Conservation (phyloP, 2,888 invertebrate species). For the Tricholauxania praeusta region DNA sequence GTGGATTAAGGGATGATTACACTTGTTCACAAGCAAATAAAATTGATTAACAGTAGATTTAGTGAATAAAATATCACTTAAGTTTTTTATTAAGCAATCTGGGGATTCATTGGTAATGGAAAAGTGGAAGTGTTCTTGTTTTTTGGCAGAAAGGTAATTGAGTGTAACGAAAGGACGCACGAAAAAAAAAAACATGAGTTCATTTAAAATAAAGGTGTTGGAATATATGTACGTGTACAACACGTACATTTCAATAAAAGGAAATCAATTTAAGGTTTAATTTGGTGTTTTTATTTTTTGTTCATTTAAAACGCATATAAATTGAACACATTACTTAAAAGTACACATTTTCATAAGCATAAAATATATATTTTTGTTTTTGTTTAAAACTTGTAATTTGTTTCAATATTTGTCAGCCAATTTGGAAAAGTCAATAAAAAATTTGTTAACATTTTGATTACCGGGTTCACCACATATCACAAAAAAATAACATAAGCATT, state of each 20-base stretch:
- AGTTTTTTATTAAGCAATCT: conserved; percentile 35
- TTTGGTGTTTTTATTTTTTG: background rate
- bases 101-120: conserved; percentile 8
- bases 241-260: background rate
- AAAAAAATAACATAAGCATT: conserved; percentile 1
- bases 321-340: background rate
- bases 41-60: conserved; percentile 54
- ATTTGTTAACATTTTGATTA: conserved; percentile 56
- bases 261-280: background rate
- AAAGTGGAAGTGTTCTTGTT: too few relatives aligned
- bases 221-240: background rate
- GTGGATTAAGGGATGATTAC: conserved; percentile 53
- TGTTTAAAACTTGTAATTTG: background rate
- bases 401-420: conserved; percentile 54
- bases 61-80: conserved; percentile 52
- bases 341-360: background rate
- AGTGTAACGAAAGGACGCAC: conserved; percentile 24
- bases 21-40: conserved; percentile 54
- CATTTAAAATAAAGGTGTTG: background rate
- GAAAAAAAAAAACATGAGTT: background rate
- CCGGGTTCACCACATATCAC: conserved; percentile 46
- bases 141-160: conserved; percentile 19
- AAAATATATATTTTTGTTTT: background rate
- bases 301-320: background rate
- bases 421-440: conserved; percentile 55